Conservation (phyloP, 2,113 vertebrate genomes). For the Lutjanus erythropterus region DNA sequence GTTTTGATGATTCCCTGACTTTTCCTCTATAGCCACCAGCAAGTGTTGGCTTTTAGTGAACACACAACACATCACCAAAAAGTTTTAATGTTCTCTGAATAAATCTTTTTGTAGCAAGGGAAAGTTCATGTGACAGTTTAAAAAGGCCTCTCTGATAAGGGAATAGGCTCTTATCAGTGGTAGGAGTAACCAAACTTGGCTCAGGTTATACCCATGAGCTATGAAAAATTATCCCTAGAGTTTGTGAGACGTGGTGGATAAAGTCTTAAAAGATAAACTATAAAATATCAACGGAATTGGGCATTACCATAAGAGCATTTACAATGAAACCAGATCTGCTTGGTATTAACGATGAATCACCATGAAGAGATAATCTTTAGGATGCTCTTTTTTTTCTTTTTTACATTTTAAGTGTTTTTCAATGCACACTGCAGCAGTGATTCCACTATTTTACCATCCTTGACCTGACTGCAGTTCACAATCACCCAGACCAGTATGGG, state of each 20-base stretch:
- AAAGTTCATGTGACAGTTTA: constrained; percentile 4
- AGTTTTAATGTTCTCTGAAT: constrained; percentile 1
- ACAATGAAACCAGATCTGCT: background rate
- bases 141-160: background rate
- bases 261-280: constrained; percentile 2
- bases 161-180: constrained; percentile 16
- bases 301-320: background rate
- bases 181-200: constrained; percentile 19
- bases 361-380: background rate
- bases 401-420: constrained; percentile 8
- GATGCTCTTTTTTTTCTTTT: background rate
- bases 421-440: background rate
- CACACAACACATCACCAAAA: background rate
- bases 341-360: background rate
- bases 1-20: too few relatives aligned
- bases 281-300: background rate
- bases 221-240: background rate
- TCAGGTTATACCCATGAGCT: background rate
- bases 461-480: constrained; percentile 1
- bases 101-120: constrained; percentile 13
- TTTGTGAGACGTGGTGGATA: background rate
- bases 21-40: too few relatives aligned
- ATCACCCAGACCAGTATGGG: background rate
- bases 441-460: background rate
- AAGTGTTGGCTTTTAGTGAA: too few relatives aligned